Conservation (phyloP, 2,113 vertebrate genomes). For the Atrichornis clamosus region DNA sequence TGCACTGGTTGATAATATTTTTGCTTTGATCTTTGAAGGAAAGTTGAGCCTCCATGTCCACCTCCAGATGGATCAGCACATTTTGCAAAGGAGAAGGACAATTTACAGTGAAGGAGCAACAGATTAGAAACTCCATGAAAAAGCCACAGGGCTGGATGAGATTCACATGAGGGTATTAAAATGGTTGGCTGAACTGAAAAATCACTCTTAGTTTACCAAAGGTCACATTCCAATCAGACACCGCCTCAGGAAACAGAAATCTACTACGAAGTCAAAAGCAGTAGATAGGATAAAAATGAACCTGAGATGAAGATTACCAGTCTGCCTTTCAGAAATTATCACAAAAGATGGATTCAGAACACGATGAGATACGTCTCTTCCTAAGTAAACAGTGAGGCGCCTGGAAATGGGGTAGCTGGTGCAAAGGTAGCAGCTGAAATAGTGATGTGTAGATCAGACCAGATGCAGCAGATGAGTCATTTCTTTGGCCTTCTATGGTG, state of each 20-base stretch:
- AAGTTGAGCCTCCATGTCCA: neutral
- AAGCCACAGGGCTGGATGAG: neutral
- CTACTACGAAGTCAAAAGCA: neutral
- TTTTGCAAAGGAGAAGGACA: neutral
- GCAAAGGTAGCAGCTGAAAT: neutral
- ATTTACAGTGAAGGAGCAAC: neutral
- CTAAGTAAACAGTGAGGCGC: neutral
- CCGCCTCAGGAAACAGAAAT: neutral
- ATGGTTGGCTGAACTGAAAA: neutral
- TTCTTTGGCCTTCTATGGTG: neutral
- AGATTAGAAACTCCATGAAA: neutral
- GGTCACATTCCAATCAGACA: neutral
- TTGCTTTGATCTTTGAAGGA: neutral
- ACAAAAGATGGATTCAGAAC: neutral
- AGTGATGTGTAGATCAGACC: neutral
- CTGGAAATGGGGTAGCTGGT: neutral
- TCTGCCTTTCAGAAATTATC: neutral
- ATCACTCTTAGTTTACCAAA: neutral
- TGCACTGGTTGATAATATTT: neutral
- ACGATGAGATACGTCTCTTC: rapidly evolving
- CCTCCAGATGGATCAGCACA: neutral
- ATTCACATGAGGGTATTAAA: neutral
- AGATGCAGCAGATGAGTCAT: neutral
- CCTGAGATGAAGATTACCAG: neutral
- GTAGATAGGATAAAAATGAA: neutral